Evolutionary conservation across 2,888 invertebrate genomes (phyloP).

Genomic region (Cryptus viduatorius): DNA sequence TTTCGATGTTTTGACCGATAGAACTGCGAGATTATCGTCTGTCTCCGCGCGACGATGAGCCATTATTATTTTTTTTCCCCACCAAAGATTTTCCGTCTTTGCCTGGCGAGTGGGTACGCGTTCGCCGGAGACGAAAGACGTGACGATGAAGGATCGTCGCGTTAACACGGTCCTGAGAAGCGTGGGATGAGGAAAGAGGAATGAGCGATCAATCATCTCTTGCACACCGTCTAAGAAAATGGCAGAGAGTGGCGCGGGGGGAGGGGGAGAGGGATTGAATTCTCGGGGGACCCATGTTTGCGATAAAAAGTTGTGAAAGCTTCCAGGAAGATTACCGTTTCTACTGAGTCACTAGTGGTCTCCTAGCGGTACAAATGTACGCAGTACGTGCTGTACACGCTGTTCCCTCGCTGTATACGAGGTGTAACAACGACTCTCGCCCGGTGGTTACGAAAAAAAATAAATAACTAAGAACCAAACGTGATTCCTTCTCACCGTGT

Average conservation of each 20-base stretch:
- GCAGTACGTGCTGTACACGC: background rate
- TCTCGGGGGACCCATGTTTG: constrained; percentile 53
- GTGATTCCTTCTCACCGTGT: constrained; percentile 8
- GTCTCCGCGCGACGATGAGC: background rate
- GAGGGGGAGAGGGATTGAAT: constrained; percentile 37
- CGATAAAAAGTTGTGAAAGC: constrained; percentile 66
- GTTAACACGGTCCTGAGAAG: constrained; percentile 70
- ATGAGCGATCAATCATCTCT: constrained; percentile 69
- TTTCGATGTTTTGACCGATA: constrained; percentile 1
- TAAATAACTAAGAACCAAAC: constrained; percentile 48
- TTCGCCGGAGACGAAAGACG: constrained; percentile 61
- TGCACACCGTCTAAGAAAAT: constrained; percentile 42
- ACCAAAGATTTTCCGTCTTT: constrained; percentile 55
- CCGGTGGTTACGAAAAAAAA: constrained; percentile 23
- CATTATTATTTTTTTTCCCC: constrained; percentile 7
- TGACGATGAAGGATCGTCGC: constrained; percentile 69
- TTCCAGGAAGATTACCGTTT: constrained; percentile 64
- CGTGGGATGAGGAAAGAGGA: constrained; percentile 57
- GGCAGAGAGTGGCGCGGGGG: background rate
- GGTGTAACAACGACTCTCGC: constrained; percentile 38
- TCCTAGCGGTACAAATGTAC: constrained; percentile 37
- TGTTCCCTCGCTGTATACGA: background rate
- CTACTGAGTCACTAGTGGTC: constrained; percentile 40
- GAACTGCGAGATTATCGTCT: constrained; percentile 48
- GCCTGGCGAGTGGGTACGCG: constrained; percentile 44